These are phyloP conservation scores for Syritta pipiens DNA, from an alignment of 2,888 invertebrate species.

Conservation along the genomic window DNA sequence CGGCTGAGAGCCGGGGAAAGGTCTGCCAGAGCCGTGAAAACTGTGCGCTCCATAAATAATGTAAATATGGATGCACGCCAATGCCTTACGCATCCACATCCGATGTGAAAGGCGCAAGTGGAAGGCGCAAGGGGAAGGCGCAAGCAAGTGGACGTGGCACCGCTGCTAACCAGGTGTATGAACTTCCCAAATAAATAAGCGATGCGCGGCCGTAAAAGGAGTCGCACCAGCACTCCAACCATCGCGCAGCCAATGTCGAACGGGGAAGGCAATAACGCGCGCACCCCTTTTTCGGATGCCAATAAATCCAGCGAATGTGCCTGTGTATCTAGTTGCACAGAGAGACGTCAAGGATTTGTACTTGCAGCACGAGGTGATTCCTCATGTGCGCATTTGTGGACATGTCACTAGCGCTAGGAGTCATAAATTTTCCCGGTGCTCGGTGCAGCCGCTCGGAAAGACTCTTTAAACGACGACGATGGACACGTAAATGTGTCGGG, in stretches of 20 bases:
- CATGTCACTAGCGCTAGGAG: slow-evolving; percentile 61
- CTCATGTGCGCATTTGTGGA: slow-evolving; percentile 62
- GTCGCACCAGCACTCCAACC: slow-evolving; percentile 55
- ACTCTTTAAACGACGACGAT: slow-evolving; percentile 55
- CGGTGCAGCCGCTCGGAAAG: slow-evolving; percentile 42
- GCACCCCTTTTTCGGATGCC: slow-evolving; percentile 67
- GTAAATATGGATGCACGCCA: slow-evolving; percentile 68
- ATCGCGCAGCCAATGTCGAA: slow-evolving; percentile 50
- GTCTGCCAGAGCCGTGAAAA: slow-evolving; percentile 56
- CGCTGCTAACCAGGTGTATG: slow-evolving; percentile 51
- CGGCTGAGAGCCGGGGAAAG: slow-evolving; percentile 11
- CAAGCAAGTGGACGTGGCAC: not conserved
- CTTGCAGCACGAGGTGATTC: slow-evolving; percentile 62
- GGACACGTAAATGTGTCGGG: slow-evolving; percentile 58
- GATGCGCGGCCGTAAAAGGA: slow-evolving; percentile 60
- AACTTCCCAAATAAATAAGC: slow-evolving; percentile 68
- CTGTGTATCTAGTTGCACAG: slow-evolving; percentile 5
- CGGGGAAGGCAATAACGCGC: slow-evolving; percentile 65
- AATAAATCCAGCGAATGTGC: slow-evolving; percentile 46
- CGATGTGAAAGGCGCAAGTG: not conserved
- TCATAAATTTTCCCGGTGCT: slow-evolving; percentile 45
- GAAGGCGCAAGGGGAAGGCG: slow-evolving; percentile 3
- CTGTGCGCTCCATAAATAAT: slow-evolving; percentile 68
- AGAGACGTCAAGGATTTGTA: slow-evolving; percentile 65
- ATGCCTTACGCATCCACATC: slow-evolving; percentile 45